Evolutionary conservation across 2,113 vertebrate genomes (phyloP).

Genomic region (Pyxicephalus adspersus): DNA sequence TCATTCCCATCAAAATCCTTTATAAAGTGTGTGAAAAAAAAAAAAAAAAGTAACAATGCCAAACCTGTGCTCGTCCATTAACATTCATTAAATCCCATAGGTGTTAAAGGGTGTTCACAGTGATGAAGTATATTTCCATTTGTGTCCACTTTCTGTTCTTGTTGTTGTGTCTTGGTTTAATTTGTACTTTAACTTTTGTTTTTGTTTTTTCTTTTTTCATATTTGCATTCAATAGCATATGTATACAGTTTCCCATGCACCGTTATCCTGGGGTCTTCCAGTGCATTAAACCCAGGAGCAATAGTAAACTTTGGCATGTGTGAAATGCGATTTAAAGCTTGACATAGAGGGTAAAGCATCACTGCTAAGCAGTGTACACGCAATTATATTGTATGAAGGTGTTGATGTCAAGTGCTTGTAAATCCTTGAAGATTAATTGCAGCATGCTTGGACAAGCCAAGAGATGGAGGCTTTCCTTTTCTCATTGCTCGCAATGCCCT

Average conservation of each 20-base stretch:
- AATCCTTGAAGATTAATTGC: conserved; percentile 47
- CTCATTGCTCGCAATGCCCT: neutral
- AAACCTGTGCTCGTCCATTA: no score
- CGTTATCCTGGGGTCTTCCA: conserved; percentile 9
- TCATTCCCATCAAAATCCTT: no score
- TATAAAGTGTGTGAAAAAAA: no score
- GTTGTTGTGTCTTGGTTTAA: no score
- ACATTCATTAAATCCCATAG: no score
- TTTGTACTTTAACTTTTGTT: no score
- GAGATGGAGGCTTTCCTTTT: conserved; percentile 20
- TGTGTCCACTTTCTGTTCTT: no score
- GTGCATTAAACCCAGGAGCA: conserved; percentile 9
- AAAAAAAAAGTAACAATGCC: no score
- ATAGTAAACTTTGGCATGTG: conserved; percentile 51
- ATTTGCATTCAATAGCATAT: neutral
- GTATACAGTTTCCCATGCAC: neutral
- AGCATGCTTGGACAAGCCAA: conserved; percentile 52
- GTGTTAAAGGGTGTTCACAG: no score
- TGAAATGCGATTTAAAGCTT: conserved; percentile 52
- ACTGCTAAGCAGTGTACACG: conserved; percentile 25
- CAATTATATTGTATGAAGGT: conserved; percentile 48
- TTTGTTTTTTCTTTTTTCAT: no score
- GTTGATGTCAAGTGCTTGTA: conserved; percentile 47
- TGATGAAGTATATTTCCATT: no score
- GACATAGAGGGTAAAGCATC: conserved; percentile 40